Evolutionary conservation across 2,113 vertebrate genomes (phyloP).

Genomic region (Genyomyrus donnyi): DNA sequence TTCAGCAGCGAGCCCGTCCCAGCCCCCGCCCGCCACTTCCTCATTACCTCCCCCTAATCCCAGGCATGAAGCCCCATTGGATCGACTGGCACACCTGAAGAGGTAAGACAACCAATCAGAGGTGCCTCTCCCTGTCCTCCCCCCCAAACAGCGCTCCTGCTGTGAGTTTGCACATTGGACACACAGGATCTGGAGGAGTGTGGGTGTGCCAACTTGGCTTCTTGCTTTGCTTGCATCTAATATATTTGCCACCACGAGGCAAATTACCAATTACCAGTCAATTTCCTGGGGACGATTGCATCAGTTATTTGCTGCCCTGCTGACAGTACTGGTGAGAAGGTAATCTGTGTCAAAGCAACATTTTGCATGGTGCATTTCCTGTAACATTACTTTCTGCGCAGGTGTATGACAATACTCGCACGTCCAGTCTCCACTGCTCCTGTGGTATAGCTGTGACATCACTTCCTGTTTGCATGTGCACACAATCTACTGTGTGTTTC

Average conservation of each 20-base stretch:
- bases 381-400: background rate
- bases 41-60: constrained; percentile 28
- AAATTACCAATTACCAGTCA: background rate
- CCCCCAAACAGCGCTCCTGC: background rate
- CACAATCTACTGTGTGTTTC: background rate
- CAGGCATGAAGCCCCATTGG: constrained; percentile 30
- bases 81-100: constrained; percentile 48
- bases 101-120: constrained; percentile 47
- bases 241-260: background rate
- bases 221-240: background rate
- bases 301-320: background rate
- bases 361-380: background rate
- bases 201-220: background rate
- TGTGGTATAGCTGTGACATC: background rate
- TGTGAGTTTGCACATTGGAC: background rate
- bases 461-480: background rate
- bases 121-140: background rate
- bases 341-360: background rate
- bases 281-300: background rate
- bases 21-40: constrained; percentile 25
- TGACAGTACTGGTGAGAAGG: background rate
- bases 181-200: background rate
- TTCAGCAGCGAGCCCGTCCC: constrained; percentile 37
- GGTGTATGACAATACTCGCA: background rate
- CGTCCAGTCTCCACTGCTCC: background rate